Evolutionary conservation across 1,140 invertebrate species (phyloP).

Genomic region (Bicyclus anynana): DNA sequence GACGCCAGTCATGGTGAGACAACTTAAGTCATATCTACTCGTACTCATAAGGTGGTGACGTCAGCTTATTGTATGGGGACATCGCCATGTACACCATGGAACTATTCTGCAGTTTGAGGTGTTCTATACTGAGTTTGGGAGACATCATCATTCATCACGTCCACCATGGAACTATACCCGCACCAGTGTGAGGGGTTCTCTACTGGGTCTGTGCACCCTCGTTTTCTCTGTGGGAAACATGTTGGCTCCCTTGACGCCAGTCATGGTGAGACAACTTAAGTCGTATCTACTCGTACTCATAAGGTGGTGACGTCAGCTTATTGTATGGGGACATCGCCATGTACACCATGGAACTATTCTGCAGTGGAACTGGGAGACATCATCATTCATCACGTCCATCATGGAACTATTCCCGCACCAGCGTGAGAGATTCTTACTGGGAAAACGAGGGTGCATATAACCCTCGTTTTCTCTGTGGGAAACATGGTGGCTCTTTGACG

Average conservation of each 20-base stretch:
- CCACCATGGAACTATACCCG: constrained; percentile 86
- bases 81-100: constrained; percentile 79
- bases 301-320: constrained; percentile 84
- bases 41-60: constrained; percentile 81
- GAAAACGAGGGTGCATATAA: no score
- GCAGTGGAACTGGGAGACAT: no score
- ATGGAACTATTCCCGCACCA: constrained; percentile 86
- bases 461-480: constrained; percentile 83
- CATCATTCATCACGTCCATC: no score
- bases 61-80: constrained; percentile 81
- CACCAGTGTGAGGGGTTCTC: constrained; percentile 81
- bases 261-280: constrained; percentile 74
- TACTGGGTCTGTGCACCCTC: constrained; percentile 83
- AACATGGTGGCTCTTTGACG: constrained; percentile 84
- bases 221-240: constrained; percentile 84
- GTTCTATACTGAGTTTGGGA: no score
- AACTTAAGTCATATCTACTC: not conserved
- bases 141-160: no score
- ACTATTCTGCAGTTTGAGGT: no score
- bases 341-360: constrained; percentile 54
- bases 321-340: constrained; percentile 81
- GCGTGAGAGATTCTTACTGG: constrained; percentile 82
- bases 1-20: constrained; percentile 80
- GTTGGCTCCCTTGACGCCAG: constrained; percentile 83
- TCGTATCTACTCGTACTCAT: constrained; percentile 33